A percentile compares a stretch with the other conserved stretches of the same genome.
These are phyloP conservation scores for Heterodera filipjevi DNA, from an alignment of 2,888 invertebrate species.

Conservation along the genomic window DNA sequence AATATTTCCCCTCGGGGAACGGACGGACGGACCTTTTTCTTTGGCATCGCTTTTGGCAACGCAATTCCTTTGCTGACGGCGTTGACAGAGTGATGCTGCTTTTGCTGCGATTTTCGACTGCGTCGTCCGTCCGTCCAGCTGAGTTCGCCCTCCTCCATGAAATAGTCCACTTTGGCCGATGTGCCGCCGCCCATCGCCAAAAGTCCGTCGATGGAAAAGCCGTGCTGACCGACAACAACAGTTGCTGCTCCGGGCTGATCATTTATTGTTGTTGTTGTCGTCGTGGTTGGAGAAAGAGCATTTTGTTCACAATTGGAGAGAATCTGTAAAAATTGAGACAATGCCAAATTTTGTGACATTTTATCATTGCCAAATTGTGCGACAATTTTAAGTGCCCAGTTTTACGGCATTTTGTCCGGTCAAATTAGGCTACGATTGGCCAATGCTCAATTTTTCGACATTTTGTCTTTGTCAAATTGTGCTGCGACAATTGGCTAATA, in stretches of 20 bases:
- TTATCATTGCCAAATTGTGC: too few relatives aligned
- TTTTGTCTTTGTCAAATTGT: too few relatives aligned
- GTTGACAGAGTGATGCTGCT: not conserved
- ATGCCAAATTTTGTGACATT: too few relatives aligned
- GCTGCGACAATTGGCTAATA: too few relatives aligned
- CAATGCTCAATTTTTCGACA: too few relatives aligned
- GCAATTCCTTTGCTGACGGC: not conserved
- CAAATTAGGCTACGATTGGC: too few relatives aligned
- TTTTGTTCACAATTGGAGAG: not conserved
- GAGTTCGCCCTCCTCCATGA: constrained; percentile 25
- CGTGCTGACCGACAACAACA: not conserved
- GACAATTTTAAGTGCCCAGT: too few relatives aligned
- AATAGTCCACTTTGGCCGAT: constrained; percentile 16
- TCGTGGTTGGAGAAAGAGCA: not conserved
- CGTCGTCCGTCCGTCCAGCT: constrained; percentile 25
- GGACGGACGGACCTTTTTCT: not conserved
- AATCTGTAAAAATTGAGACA: not conserved
- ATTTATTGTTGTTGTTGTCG: too few relatives aligned
- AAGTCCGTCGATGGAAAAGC: constrained; percentile 8
- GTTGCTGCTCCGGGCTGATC: not conserved
- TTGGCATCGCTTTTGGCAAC: not conserved
- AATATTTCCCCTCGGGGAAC: not conserved
- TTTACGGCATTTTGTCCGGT: too few relatives aligned
- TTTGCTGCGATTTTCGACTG: not conserved
- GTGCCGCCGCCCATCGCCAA: not conserved